Conservation (phyloP, 2,113 vertebrate genomes). For the Dermatemys mawii region DNA sequence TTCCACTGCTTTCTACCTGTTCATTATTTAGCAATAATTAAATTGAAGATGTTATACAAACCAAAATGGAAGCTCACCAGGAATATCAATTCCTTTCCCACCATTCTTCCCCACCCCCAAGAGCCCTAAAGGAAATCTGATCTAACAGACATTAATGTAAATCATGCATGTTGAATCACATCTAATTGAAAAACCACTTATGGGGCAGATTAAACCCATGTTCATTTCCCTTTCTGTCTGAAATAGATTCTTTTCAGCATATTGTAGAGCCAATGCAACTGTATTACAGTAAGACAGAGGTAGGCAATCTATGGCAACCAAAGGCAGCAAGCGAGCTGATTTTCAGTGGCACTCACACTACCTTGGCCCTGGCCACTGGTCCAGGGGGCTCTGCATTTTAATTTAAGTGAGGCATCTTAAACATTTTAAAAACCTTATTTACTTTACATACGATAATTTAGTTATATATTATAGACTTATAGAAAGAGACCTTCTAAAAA, state of each 20-base stretch:
- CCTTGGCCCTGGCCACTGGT: no score
- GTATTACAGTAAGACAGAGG: background rate
- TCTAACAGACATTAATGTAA: background rate
- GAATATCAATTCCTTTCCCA: background rate
- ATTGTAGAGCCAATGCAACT: rapidly evolving
- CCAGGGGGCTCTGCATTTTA: no score
- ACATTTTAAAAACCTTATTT: no score
- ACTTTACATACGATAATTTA: no score
- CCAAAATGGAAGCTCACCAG: background rate
- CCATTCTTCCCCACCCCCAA: background rate
- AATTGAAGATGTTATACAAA: background rate
- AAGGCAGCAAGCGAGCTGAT: no score
- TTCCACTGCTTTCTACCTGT: background rate
- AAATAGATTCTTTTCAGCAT: background rate
- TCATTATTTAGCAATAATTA: background rate
- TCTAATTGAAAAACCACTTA: background rate
- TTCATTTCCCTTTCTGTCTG: background rate
- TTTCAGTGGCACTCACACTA: no score
- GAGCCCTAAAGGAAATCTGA: background rate
- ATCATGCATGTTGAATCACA: background rate
- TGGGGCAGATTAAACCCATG: background rate
- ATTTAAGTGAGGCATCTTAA: no score
- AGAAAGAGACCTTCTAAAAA: no score
- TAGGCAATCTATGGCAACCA: no score
- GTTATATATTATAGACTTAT: no score